These are phyloP conservation scores for Rhingia rostrata DNA, from an alignment of 2,888 invertebrate genomes.

Conservation along the genomic window DNA sequence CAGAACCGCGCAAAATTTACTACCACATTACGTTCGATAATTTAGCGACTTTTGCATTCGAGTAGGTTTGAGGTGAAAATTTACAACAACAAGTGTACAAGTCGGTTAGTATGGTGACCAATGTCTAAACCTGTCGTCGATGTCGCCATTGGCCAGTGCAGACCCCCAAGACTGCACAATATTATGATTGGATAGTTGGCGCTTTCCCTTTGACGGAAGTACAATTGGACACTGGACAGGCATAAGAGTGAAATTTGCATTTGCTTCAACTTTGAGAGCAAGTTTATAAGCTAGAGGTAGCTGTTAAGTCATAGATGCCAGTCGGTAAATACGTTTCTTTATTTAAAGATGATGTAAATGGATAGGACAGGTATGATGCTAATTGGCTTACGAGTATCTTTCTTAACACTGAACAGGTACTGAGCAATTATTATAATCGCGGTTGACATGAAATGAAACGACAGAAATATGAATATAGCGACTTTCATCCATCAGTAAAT, in stretches of 20 bases:
- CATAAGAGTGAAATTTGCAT: slow-evolving; percentile 39
- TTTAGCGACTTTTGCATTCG: slow-evolving; percentile 4
- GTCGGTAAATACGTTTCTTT: neutral
- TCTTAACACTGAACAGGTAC: too few species aligned
- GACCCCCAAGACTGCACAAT: neutral
- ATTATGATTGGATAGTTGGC: slow-evolving; percentile 23
- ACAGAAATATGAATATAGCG: too few species aligned
- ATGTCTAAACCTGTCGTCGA: slow-evolving; percentile 19
- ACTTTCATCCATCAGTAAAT: too few species aligned
- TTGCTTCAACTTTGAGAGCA: neutral
- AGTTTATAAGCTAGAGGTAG: neutral
- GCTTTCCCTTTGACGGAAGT: slow-evolving; percentile 67
- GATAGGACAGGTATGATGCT: neutral
- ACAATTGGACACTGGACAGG: slow-evolving; percentile 1
- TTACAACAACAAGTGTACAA: neutral
- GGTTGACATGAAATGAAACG: too few species aligned
- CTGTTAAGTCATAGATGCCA: neutral
- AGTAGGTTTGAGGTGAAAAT: slow-evolving; percentile 7
- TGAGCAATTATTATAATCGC: too few species aligned
- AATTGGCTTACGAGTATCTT: slow-evolving; percentile 4
- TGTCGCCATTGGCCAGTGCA: neutral
- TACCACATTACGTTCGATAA: slow-evolving; percentile 13
- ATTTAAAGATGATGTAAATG: slow-evolving; percentile 27
- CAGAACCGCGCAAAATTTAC: neutral
- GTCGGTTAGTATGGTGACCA: slow-evolving; percentile 25